Evolutionary conservation across 1,140 invertebrate species (phyloP).

Genomic region (Magallana ariakensis): DNA sequence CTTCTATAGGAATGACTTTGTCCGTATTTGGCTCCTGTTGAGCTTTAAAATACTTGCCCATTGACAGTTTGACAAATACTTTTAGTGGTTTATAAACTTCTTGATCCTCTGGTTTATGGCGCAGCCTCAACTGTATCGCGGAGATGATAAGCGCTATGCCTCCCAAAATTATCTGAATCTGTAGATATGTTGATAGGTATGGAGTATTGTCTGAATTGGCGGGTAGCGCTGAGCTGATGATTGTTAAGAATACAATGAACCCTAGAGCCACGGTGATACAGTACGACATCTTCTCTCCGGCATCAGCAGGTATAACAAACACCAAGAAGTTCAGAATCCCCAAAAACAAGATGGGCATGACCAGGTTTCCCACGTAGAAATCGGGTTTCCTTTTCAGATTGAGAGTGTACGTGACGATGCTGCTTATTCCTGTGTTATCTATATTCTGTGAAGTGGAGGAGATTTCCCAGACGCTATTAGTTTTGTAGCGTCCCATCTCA

Average conservation of each 20-base stretch:
- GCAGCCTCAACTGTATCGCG: slow-evolving; percentile 8
- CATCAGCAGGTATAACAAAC: slow-evolving; percentile 50
- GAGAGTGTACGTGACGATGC: slow-evolving; percentile 45
- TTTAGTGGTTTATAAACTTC: background rate
- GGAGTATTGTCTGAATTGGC: slow-evolving; percentile 43
- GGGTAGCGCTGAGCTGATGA: slow-evolving; percentile 44
- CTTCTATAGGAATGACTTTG: background rate
- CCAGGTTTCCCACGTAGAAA: slow-evolving; percentile 34
- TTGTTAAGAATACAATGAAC: slow-evolving; percentile 51
- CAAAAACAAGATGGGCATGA: slow-evolving; percentile 50
- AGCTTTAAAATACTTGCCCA: background rate
- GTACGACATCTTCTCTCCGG: slow-evolving; percentile 54
- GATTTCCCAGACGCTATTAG: slow-evolving; percentile 40
- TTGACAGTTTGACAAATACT: background rate
- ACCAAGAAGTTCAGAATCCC: slow-evolving; percentile 45
- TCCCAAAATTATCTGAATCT: background rate
- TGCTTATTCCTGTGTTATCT: background rate
- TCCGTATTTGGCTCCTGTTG: background rate
- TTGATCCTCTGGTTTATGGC: background rate
- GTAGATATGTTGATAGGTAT: slow-evolving; percentile 15
- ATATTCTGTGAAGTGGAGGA: background rate
- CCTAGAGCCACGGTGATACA: slow-evolving; percentile 50
- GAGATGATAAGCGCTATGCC: background rate
- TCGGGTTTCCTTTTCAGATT: slow-evolving; percentile 35
- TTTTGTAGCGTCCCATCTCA: background rate